Conservation (phyloP, 2,113 vertebrate genomes). For the Gila orcuttii region DNA sequence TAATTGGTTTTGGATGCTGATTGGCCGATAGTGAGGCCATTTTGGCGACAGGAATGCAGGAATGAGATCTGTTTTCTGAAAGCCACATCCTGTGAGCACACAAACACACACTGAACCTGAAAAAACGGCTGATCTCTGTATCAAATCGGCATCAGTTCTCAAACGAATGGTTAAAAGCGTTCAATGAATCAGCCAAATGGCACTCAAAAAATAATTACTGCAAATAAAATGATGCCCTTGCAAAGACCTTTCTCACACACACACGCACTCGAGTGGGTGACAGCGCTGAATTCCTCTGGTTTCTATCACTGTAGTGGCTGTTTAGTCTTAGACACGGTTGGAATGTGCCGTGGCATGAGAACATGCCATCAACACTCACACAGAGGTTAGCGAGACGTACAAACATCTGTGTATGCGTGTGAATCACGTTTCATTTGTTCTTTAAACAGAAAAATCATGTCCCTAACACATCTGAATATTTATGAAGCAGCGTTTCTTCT, state of each 20-base stretch:
- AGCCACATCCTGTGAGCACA: constrained; percentile 48
- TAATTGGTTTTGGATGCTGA: constrained; percentile 51
- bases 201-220: neutral
- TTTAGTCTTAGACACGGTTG: constrained; percentile 30
- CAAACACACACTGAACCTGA: constrained; percentile 20
- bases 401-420: neutral
- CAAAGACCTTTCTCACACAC: constrained; percentile 4
- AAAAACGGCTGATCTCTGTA: neutral
- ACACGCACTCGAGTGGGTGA: constrained; percentile 17
- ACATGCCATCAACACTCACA: neutral
- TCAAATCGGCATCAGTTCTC: neutral
- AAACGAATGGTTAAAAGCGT: neutral
- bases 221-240: constrained; percentile 13
- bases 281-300: constrained; percentile 32
- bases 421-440: neutral
- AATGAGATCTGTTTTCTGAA: constrained; percentile 35
- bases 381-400: neutral
- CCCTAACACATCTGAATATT: neutral
- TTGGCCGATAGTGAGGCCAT: constrained; percentile 53
- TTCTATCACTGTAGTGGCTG: constrained; percentile 33
- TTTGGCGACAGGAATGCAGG: constrained; percentile 41
- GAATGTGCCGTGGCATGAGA: constrained; percentile 34
- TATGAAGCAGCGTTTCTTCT: neutral
- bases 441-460: neutral
- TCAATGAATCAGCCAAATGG: constrained; percentile 1